Evolutionary conservation across 2,888 invertebrate species (phyloP).

Genomic region (Agrotis exclamationis): DNA sequence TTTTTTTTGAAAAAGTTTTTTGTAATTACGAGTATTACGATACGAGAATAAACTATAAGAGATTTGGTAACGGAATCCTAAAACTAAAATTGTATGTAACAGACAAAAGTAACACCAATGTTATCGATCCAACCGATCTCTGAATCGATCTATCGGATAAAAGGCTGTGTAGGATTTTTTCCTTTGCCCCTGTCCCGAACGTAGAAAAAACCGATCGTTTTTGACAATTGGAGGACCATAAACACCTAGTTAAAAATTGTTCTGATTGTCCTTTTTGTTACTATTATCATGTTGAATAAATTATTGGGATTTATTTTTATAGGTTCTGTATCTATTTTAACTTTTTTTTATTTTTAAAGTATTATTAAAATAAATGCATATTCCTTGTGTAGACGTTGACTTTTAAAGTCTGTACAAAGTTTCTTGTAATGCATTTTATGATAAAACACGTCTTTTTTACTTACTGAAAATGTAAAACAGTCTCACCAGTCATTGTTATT

Average conservation of each 20-base stretch:
- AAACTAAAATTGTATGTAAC: conserved; percentile 42
- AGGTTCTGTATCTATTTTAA: conserved; percentile 17
- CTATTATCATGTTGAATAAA: conserved; percentile 25
- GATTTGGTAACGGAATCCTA: conserved; percentile 15
- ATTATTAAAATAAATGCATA: not conserved
- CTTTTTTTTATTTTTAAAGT: not conserved
- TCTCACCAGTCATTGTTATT: no score
- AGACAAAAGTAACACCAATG: conserved; percentile 49
- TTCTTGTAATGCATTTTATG: no score
- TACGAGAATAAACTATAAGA: not conserved
- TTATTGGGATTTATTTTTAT: not conserved
- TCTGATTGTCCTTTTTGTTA: conserved; percentile 53
- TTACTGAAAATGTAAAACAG: no score
- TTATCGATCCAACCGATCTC: conserved; percentile 62
- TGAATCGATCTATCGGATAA: conserved; percentile 57
- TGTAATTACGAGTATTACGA: not conserved
- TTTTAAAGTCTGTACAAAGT: no score
- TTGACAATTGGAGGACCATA: conserved; percentile 65
- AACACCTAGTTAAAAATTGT: conserved; percentile 74
- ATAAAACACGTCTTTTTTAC: no score
- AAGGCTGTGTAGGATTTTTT: conserved; percentile 50
- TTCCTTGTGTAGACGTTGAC: no score
- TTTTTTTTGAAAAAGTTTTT: no score
- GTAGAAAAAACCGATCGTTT: conserved; percentile 44
- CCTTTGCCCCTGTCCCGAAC: conserved; percentile 56